Evolutionary conservation across 2,888 invertebrate genomes (phyloP).

Genomic region (Drosophila setosimentum): DNA sequence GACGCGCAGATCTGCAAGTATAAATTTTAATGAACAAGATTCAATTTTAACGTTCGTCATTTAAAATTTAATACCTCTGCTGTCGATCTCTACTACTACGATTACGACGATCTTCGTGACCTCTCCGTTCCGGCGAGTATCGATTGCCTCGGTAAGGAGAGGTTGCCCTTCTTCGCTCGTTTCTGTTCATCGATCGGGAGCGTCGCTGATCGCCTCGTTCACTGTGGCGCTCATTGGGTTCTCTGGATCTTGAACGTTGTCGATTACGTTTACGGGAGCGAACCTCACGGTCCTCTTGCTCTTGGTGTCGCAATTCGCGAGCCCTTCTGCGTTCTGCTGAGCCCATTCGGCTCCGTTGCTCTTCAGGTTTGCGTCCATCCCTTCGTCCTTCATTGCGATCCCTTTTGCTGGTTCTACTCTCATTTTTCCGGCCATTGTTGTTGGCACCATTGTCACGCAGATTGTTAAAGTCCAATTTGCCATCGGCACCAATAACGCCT

Average conservation of each 20-base stretch:
- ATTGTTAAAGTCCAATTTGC: slow-evolving; percentile 80
- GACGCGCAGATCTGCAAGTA: slow-evolving; percentile 3
- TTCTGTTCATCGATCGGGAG: slow-evolving; percentile 23
- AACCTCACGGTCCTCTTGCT: slow-evolving; percentile 51
- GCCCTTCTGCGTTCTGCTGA: slow-evolving; percentile 68
- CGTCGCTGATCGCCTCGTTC: slow-evolving; percentile 17
- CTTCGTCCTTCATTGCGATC: slow-evolving; percentile 5
- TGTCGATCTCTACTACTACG: slow-evolving; percentile 32
- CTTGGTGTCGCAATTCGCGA: slow-evolving; percentile 71
- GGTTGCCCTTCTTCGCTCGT: slow-evolving; percentile 17
- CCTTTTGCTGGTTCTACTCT: slow-evolving; percentile 3
- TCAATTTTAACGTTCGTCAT: background rate
- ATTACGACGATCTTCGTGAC: slow-evolving; percentile 18
- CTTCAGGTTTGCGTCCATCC: slow-evolving; percentile 11
- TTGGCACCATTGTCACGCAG: slow-evolving; percentile 42
- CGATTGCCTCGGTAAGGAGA: slow-evolving; percentile 27
- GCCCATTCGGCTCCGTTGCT: slow-evolving; percentile 31
- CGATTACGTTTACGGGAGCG: slow-evolving; percentile 6
- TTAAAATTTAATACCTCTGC: slow-evolving; percentile 42
- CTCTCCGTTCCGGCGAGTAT: slow-evolving; percentile 33
- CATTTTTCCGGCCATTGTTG: slow-evolving; percentile 21
- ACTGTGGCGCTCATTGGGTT: slow-evolving; percentile 28
- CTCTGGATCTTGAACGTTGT: slow-evolving; percentile 41
- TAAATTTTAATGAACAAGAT: background rate
- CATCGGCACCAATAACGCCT: slow-evolving; percentile 86